Conservation (phyloP, 2,888 invertebrate genomes). For the Neria commutata region DNA sequence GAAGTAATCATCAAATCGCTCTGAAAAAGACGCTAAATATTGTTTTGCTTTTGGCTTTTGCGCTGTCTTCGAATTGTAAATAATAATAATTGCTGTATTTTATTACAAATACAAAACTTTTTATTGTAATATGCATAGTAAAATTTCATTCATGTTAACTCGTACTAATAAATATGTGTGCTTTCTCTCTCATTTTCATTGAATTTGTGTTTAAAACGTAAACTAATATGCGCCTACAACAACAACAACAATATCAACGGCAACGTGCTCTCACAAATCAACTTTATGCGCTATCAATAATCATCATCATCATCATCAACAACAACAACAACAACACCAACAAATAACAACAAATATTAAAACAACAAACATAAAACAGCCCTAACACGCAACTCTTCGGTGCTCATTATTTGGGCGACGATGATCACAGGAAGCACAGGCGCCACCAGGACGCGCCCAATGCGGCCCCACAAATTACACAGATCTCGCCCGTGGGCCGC, state of each 20-base stretch:
- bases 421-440: constrained; percentile 42
- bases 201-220: constrained; percentile 38
- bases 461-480: constrained; percentile 57
- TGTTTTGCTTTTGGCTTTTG: too few relatives aligned
- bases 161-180: not conserved
- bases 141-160: not conserved
- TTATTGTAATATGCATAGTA: too few relatives aligned
- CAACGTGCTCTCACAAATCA: constrained; percentile 25
- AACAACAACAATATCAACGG: constrained; percentile 28
- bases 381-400: constrained; percentile 63
- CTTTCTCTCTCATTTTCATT: not conserved
- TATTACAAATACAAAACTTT: too few relatives aligned
- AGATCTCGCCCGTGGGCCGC: constrained; percentile 65
- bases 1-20: too few relatives aligned
- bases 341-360: constrained; percentile 20
- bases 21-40: too few relatives aligned
- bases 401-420: constrained; percentile 57
- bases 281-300: constrained; percentile 27
- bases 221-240: constrained; percentile 18
- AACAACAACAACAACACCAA: constrained; percentile 27
- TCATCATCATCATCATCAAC: constrained; percentile 17
- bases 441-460: constrained; percentile 38
- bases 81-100: too few relatives aligned
- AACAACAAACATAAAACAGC: constrained; percentile 39
- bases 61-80: too few relatives aligned